Evolutionary conservation across 1,140 invertebrate species (phyloP).

Genomic region (Papilio machaon): DNA sequence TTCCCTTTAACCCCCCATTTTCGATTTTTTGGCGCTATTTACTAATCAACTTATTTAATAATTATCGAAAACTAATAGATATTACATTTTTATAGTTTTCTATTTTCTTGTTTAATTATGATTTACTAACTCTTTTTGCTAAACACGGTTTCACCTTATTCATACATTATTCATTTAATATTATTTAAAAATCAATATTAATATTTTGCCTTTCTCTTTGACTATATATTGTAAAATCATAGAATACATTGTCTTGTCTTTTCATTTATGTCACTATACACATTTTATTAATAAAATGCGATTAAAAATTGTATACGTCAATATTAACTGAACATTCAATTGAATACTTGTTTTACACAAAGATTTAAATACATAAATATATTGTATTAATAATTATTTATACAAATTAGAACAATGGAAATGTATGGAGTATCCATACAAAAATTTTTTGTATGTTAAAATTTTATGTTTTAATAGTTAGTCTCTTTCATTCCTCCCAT

Average conservation of each 20-base stretch:
- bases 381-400: background rate
- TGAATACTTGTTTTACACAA: background rate
- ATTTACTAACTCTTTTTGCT: background rate
- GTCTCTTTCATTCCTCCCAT: background rate
- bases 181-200: too few species aligned
- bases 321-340: too few species aligned
- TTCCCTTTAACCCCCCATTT: background rate
- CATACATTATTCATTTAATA: background rate
- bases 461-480: background rate
- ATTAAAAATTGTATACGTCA: too few species aligned
- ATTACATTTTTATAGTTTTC: background rate
- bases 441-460: too few species aligned
- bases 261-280: background rate
- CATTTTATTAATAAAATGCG: background rate
- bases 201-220: too few species aligned
- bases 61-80: background rate
- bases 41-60: background rate
- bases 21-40: background rate
- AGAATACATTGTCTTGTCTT: too few species aligned
- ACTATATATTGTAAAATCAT: too few species aligned
- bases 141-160: background rate
- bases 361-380: conserved; percentile 4
- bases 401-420: too few species aligned
- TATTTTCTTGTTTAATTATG: background rate
- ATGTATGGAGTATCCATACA: too few species aligned